phyloP scores from a whole-genome alignment of 92 coral and sea anemone genomes.

The Umimayanthus kanabou region DNA sequence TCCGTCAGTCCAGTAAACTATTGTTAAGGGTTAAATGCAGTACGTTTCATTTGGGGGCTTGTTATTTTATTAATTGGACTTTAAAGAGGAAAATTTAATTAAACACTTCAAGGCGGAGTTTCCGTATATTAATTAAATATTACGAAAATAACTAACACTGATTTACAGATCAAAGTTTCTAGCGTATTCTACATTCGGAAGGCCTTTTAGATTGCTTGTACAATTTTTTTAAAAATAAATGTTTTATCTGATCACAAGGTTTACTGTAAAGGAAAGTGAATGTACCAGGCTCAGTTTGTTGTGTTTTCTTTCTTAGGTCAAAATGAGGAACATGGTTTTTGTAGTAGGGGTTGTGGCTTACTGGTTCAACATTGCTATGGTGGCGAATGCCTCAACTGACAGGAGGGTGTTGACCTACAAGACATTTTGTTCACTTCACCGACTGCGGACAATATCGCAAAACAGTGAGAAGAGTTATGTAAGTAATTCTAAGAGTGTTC shows the following conservation, averaged over 20 bases:
- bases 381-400: background rate
- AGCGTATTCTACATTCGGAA: no score
- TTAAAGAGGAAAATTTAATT: background rate
- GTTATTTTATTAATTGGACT: background rate
- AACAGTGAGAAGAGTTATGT: background rate
- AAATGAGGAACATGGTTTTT: background rate
- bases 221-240: background rate
- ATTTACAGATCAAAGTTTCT: no score
- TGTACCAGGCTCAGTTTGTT: background rate
- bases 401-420: background rate
- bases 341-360: background rate
- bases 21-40: background rate
- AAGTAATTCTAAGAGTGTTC: background rate
- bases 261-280: no score
- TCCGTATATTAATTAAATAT: background rate
- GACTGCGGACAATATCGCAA: background rate
- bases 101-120: background rate
- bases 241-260: background rate
- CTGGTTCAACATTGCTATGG: background rate
- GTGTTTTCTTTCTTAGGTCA: background rate
- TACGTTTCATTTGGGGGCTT: no score
- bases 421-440: background rate
- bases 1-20: no score
- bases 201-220: background rate
- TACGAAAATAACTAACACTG: no score